A percentile compares a stretch with the other conserved stretches of the same genome.
Evolutionary conservation across 2,797 vertebrate species (phyloP).

Genomic region (Myotis vivesi): DNA sequence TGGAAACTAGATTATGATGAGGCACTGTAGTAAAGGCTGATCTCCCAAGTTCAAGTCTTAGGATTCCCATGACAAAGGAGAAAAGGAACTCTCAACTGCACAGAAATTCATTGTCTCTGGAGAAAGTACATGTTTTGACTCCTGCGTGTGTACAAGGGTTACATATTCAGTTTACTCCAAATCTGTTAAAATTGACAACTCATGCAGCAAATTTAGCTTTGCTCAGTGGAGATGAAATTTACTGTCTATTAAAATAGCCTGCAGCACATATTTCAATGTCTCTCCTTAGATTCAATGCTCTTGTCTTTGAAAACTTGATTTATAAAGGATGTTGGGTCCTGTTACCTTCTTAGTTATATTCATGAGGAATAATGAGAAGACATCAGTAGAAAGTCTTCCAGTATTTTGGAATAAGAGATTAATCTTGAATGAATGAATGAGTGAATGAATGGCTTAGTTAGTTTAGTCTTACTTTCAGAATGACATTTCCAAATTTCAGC

Average conservation of each 20-base stretch:
- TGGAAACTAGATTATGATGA: not conserved
- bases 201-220: not conserved
- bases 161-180: not conserved
- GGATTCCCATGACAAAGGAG: not conserved
- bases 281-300: not conserved
- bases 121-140: not conserved
- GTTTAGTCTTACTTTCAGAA: not conserved
- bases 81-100: not conserved
- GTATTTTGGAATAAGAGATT: slow-evolving; percentile 20
- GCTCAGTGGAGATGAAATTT: not conserved
- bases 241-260: not conserved
- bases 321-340: not conserved
- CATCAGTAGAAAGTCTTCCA: not conserved
- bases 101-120: not conserved
- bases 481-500: not conserved
- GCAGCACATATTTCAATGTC: not conserved
- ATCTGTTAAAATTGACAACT: not conserved
- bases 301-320: not conserved
- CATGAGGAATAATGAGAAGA: not conserved
- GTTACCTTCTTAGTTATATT: not conserved
- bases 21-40: not conserved
- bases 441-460: not conserved
- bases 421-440: not conserved
- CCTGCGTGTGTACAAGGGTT: not conserved
- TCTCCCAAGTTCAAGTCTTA: not conserved